phyloP scores from a whole-genome alignment of 2,113 vertebrate species.

The Rhadina sibilatrix region DNA sequence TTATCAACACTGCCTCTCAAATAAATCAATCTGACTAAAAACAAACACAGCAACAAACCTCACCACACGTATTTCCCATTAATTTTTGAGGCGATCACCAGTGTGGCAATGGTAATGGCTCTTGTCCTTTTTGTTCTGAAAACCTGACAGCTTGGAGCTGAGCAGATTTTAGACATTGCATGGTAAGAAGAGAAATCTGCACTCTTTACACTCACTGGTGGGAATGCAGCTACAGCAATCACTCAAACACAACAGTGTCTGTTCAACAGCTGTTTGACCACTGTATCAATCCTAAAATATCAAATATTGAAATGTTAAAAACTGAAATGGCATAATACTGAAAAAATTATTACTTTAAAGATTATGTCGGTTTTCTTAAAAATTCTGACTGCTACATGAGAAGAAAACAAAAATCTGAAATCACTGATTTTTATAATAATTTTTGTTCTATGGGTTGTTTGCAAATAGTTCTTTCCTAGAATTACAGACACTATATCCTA shows the following conservation, averaged over 20 bases:
- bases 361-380: background rate
- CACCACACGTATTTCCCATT: background rate
- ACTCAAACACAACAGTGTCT: background rate
- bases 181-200: background rate
- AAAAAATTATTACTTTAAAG: background rate
- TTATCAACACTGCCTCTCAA: background rate
- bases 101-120: background rate
- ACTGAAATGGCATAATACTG: rapidly evolving
- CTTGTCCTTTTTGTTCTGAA: background rate
- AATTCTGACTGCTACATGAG: background rate
- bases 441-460: background rate
- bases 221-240: background rate
- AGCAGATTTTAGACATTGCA: background rate
- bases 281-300: background rate
- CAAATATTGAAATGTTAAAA: background rate
- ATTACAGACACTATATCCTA: background rate
- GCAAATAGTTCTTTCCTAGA: background rate
- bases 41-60: background rate
- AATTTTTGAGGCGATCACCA: background rate
- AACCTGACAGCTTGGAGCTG: background rate
- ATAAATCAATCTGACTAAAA: background rate
- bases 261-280: background rate
- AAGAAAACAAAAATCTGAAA: background rate
- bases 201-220: background rate
- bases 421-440: background rate